Evolutionary conservation across 2,888 invertebrate species (phyloP).

Genomic region (Leucophenga maculata): DNA sequence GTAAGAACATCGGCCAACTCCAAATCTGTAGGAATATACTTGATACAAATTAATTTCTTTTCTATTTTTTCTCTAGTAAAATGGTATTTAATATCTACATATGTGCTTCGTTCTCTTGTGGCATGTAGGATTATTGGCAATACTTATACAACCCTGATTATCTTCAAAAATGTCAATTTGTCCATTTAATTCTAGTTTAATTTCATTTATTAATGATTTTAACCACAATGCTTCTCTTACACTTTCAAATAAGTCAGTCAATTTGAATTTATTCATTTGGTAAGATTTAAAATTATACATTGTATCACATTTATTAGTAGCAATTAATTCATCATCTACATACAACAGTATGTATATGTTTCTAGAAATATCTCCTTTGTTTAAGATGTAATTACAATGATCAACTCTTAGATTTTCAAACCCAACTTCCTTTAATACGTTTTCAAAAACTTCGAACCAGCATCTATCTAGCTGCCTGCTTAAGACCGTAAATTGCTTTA

Average conservation of each 20-base stretch:
- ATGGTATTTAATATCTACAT: slow-evolving; percentile 11
- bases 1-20: neutral
- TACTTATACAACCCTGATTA: slow-evolving; percentile 19
- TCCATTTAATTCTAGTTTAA: neutral
- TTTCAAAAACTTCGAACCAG: slow-evolving; percentile 42
- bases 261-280: slow-evolving; percentile 36
- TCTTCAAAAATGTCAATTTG: slow-evolving; percentile 6
- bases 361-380: slow-evolving; percentile 37
- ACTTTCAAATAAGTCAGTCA: slow-evolving; percentile 37
- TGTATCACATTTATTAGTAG: slow-evolving; percentile 38
- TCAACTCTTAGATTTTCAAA: slow-evolving; percentile 38
- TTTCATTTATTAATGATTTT: neutral
- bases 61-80: slow-evolving; percentile 7
- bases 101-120: slow-evolving; percentile 16
- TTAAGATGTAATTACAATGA: slow-evolving; percentile 38
- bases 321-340: slow-evolving; percentile 49
- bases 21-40: neutral
- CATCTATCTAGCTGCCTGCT: slow-evolving; percentile 44
- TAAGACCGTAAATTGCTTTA: slow-evolving; percentile 50
- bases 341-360: slow-evolving; percentile 45
- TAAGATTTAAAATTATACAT: slow-evolving; percentile 38
- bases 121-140: slow-evolving; percentile 13
- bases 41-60: too few relatives aligned
- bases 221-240: too few relatives aligned
- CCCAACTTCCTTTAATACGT: slow-evolving; percentile 28